Evolutionary conservation across 1,140 invertebrate genomes (phyloP).

Genomic region (Eumaeus atala): DNA sequence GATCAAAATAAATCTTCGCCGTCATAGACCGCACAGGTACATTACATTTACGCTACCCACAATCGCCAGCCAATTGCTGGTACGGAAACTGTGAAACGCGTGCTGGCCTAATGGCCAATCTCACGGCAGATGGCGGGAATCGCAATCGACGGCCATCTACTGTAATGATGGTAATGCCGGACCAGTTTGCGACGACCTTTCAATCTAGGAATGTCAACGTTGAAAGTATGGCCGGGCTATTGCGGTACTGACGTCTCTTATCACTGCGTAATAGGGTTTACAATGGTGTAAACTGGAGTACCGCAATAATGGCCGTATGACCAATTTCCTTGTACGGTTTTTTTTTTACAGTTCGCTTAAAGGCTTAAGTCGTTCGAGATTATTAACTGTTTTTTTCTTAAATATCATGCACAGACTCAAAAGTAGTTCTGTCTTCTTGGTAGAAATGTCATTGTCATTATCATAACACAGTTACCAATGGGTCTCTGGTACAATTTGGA

Average conservation of each 20-base stretch:
- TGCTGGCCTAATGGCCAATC: slow-evolving; percentile 47
- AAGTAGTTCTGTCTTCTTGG: no score
- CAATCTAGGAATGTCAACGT: slow-evolving; percentile 66
- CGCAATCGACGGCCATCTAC: slow-evolving; percentile 44
- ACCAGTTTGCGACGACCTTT: slow-evolving; percentile 71
- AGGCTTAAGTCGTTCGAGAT: slow-evolving; percentile 4
- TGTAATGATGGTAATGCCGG: slow-evolving; percentile 45
- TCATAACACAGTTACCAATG: no score
- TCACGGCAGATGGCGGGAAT: slow-evolving; percentile 47
- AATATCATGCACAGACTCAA: no score
- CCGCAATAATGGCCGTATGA: slow-evolving; percentile 11
- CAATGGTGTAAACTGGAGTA: slow-evolving; percentile 22
- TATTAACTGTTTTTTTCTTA: slow-evolving; percentile 11
- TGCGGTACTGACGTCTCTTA: slow-evolving; percentile 25
- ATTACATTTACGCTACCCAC: slow-evolving; percentile 45
- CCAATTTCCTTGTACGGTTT: slow-evolving; percentile 17
- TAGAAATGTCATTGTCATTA: no score
- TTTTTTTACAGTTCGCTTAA: slow-evolving; percentile 11
- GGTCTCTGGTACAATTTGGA: no score
- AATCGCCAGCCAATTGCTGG: slow-evolving; percentile 41
- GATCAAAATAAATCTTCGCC: slow-evolving; percentile 8
- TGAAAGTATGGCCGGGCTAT: slow-evolving; percentile 43
- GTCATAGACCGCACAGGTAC: slow-evolving; percentile 11
- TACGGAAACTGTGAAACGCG: slow-evolving; percentile 48
- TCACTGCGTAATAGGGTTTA: slow-evolving; percentile 26